Percentiles rank a stretch among this genome's conserved stretches.
phyloP scores from a whole-genome alignment of 2,888 invertebrate genomes.

The Gnatocerus cornutus region DNA sequence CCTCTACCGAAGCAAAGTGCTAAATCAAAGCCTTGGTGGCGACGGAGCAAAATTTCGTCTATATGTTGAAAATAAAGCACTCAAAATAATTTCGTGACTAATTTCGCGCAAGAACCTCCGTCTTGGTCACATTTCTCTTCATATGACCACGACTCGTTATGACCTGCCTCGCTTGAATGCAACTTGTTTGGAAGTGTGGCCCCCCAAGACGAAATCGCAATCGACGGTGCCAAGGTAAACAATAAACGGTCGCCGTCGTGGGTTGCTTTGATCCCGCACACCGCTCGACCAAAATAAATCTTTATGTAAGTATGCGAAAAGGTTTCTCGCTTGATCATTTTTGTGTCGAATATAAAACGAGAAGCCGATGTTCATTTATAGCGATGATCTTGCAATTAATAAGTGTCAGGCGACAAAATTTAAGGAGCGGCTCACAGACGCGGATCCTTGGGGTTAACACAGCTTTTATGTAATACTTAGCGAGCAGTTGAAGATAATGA shows the following conservation, averaged over 20 bases:
- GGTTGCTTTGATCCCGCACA: constrained; percentile 25
- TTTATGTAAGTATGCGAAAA: constrained; percentile 15
- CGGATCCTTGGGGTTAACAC: constrained; percentile 20
- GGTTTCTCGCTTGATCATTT: constrained; percentile 20
- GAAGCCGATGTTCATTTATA: constrained; percentile 10
- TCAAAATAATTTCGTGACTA: too few species aligned
- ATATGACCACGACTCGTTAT: constrained; percentile 6
- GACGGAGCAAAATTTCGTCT: too few species aligned
- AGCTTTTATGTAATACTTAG: neutral
- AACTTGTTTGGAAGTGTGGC: constrained; percentile 26
- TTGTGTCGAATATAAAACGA: constrained; percentile 19
- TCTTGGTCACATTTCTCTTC: neutral
- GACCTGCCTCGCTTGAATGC: constrained; percentile 17
- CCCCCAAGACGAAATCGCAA: constrained; percentile 32
- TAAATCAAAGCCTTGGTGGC: too few species aligned
- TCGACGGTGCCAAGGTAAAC: constrained; percentile 31
- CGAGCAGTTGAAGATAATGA: neutral
- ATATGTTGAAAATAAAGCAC: too few species aligned
- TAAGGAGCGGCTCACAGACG: constrained; percentile 8
- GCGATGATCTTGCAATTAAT: constrained; percentile 21
- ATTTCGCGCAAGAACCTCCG: too few species aligned
- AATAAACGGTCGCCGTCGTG: constrained; percentile 25
- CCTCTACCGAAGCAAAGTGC: too few species aligned
- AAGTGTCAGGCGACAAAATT: constrained; percentile 6
- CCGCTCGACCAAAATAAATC: constrained; percentile 25